These are phyloP conservation scores for Drosophila persimilis DNA, from an alignment of 1,140 invertebrate genomes.

Conservation along the genomic window DNA sequence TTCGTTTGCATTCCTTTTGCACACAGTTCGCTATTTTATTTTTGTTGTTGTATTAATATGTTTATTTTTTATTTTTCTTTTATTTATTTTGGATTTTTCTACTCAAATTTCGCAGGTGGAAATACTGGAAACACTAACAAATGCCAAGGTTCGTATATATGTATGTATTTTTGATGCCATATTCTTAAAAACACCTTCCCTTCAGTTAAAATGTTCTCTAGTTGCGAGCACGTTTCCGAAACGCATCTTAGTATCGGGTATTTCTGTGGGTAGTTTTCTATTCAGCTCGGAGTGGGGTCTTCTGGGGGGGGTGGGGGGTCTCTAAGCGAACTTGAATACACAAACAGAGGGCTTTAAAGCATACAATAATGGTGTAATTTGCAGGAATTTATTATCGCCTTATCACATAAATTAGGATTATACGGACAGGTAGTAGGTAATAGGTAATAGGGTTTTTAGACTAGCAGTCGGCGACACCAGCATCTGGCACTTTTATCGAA, in stretches of 20 bases:
- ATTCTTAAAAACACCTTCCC: constrained; percentile 22
- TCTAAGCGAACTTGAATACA: neutral
- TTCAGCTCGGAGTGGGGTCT: constrained; percentile 20
- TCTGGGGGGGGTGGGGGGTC: neutral
- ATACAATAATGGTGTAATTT: constrained; percentile 3
- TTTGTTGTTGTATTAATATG: constrained; percentile 3
- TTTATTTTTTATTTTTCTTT: neutral
- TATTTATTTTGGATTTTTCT: neutral
- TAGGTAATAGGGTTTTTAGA: constrained; percentile 48
- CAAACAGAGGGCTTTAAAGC: constrained; percentile 12
- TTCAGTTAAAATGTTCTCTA: neutral
- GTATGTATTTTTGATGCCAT: neutral
- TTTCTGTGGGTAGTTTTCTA: constrained; percentile 37
- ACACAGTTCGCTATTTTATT: constrained; percentile 4
- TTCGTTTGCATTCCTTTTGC: constrained; percentile 25
- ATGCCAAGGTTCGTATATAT: constrained; percentile 7
- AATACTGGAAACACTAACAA: constrained; percentile 32
- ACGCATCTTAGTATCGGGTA: neutral
- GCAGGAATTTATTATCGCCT: constrained; percentile 50
- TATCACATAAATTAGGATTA: constrained; percentile 54
- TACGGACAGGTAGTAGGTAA: constrained; percentile 60
- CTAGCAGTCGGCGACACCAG: constrained; percentile 38
- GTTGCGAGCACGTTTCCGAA: neutral
- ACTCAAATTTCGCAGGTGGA: constrained; percentile 4
- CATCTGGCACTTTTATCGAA: neutral